Base-by-base conservation (phyloP, 2,888 invertebrate genomes). In the Uropetala carovei region DNA sequence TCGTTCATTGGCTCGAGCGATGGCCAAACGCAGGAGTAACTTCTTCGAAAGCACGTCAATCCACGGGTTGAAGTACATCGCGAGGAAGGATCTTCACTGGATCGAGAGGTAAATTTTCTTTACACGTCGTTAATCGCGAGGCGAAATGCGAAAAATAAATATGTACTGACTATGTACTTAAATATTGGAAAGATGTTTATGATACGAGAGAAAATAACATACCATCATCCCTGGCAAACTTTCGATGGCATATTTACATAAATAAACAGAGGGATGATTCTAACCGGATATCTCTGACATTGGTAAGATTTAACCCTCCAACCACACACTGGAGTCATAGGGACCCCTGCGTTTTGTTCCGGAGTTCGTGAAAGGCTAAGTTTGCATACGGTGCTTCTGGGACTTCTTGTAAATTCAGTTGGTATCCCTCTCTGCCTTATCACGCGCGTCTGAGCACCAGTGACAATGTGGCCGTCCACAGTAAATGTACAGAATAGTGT, bases 31-130 rank as follows among this genome's bases (percentile, higher is more conserved):
- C 43, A 68, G 43, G 64, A 22, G 43, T 11, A 13, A 89, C 11
- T 56, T 89, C n/a, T 64, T 60, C 0, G 64, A 18, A 27, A 89
- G 64, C 13, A 89, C 30, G 0, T 89, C 89, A 56, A 43, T 89
- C 9, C 89, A 89, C 43, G 89, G 89, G 13, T 14, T 89, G 43
- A 89, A 89, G n/a, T 89, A 64, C 43, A 64, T 89, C 13, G 64
- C 30, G 18, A 43, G 64, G 43, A 68, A 64, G 18, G n/a, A 27
- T 43, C 89, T 27, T 16, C 60, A 64, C 64, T 30, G 30, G 64
- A 27, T 18, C 9, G 89, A 89, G 22, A 89, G 89, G 89, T 89
- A 89, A 43, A 43, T 82, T 43, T 22, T 43, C 81, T 43, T 43
- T 43, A 3, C 43, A 43, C 43, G 5, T 1, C 43, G 43, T 43